These are phyloP conservation scores for Cyprinus carpio DNA, from an alignment of 2,113 vertebrate genomes.

Conservation along the genomic window DNA sequence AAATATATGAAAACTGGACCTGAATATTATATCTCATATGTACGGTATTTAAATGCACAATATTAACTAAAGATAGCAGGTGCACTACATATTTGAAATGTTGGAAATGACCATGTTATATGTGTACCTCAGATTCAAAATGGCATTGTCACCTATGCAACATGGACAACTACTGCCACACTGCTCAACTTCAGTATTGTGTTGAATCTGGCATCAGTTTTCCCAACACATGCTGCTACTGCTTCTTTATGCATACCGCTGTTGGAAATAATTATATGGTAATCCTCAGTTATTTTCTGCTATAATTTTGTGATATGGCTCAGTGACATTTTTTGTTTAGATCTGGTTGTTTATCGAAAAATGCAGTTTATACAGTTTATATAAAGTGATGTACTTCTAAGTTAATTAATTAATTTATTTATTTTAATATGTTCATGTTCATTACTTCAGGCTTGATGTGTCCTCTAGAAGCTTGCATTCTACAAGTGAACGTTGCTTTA, in stretches of 20 bases:
- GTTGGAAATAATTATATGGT: constrained; percentile 75
- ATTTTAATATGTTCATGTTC: too few species aligned
- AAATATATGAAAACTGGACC: too few species aligned
- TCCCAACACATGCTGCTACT: constrained; percentile 69
- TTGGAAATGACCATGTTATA: not conserved
- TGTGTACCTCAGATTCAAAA: constrained; percentile 79
- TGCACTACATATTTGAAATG: not conserved
- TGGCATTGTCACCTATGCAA: constrained; percentile 77
- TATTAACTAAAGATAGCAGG: not conserved
- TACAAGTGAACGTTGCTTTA: too few species aligned
- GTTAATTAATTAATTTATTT: too few species aligned
- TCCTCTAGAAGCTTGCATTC: too few species aligned
- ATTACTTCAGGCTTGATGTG: too few species aligned
- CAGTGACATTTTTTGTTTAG: not conserved
- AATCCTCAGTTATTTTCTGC: constrained; percentile 35
- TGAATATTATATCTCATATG: not conserved
- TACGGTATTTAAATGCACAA: not conserved
- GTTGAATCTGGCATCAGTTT: constrained; percentile 69
- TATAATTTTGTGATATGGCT: too few species aligned
- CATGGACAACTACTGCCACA: constrained; percentile 79
- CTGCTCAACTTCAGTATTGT: constrained; percentile 80
- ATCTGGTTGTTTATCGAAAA: not conserved
- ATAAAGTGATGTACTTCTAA: too few species aligned
- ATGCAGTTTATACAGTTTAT: too few species aligned
- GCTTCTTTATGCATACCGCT: constrained; percentile 77